A percentile compares a stretch with the other conserved stretches of the same genome.
Conservation (phyloP, 1,140 invertebrate genomes). For the Megathymus violae region DNA sequence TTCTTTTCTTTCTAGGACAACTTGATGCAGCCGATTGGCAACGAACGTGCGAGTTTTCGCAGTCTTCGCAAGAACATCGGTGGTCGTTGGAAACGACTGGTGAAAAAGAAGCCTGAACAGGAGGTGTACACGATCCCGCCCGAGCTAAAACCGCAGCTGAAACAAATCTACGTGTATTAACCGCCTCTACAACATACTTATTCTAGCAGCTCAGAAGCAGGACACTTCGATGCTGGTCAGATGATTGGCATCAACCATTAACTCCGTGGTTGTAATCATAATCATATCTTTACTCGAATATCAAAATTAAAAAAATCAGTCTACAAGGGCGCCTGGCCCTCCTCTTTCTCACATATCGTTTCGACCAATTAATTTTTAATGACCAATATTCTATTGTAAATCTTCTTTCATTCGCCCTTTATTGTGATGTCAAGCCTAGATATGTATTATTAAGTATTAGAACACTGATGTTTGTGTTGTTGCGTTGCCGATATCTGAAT, state of each 20-base stretch:
- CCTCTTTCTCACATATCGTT: conserved; percentile 75
- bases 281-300: conserved; percentile 73
- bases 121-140: conserved; percentile 93
- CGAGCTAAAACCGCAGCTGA: conserved; percentile 93
- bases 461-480: conserved; percentile 75
- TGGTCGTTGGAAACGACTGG: conserved; percentile 91
- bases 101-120: conserved; percentile 91
- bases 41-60: conserved; percentile 90
- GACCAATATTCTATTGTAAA: conserved; percentile 65
- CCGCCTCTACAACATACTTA: conserved; percentile 42
- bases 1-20: conserved; percentile 87
- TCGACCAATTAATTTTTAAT: conserved; percentile 77
- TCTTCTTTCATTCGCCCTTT: conserved; percentile 73
- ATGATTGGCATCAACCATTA: conserved; percentile 60
- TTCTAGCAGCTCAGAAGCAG: conserved; percentile 68
- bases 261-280: conserved; percentile 67
- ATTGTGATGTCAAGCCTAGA: conserved; percentile 80
- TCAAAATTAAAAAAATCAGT: conserved; percentile 59
- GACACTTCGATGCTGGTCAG: conserved; percentile 63
- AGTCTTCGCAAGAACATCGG: conserved; percentile 92
- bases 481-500: conserved; percentile 70
- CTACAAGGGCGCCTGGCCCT: conserved; percentile 57
- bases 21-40: conserved; percentile 88
- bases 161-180: conserved; percentile 95
- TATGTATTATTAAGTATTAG: conserved; percentile 83